phyloP scores from a whole-genome alignment of 1,140 invertebrate genomes.

The Thrips palmi region DNA sequence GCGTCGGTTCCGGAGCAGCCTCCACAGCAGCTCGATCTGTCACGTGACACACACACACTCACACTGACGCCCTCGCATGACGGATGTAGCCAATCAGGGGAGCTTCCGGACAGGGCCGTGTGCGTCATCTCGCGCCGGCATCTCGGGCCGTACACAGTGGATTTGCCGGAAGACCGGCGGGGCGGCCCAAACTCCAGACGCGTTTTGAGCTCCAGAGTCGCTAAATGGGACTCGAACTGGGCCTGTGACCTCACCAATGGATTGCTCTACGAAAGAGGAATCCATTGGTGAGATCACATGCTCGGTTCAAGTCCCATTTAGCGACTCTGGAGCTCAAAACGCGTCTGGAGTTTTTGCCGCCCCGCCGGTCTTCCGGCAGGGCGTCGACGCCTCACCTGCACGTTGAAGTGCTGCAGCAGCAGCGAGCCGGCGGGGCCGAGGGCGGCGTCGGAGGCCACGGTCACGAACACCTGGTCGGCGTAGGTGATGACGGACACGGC shows the following conservation, averaged over 20 bases:
- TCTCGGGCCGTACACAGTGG: too few relatives aligned
- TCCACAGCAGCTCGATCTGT: conserved; percentile 28
- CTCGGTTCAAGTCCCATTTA: too few relatives aligned
- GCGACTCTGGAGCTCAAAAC: too few relatives aligned
- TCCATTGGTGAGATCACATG: not conserved
- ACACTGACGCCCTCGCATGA: not conserved
- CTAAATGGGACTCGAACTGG: not conserved
- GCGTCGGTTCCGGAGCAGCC: conserved; percentile 27
- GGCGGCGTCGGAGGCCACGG: conserved; percentile 27
- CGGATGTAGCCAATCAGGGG: not conserved
- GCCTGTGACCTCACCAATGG: not conserved
- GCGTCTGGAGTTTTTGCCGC: too few relatives aligned
- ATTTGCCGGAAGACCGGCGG: too few relatives aligned
- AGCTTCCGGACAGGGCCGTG: not conserved
- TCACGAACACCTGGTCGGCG: conserved; percentile 28
- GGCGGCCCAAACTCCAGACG: too few relatives aligned
- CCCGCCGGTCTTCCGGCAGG: too few relatives aligned
- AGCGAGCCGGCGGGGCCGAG: conserved; percentile 18
- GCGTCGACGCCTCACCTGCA: conserved; percentile 11
- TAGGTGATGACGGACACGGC: conserved; percentile 33
- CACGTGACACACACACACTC: conserved; percentile 2
- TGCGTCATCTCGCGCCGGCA: too few relatives aligned
- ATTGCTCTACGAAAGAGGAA: too few relatives aligned
- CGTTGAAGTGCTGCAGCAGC: conserved; percentile 14
- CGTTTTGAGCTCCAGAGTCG: too few relatives aligned